Evolutionary conservation across 2,113 vertebrate genomes (phyloP).

Genomic region (Butastur rufipennis): DNA sequence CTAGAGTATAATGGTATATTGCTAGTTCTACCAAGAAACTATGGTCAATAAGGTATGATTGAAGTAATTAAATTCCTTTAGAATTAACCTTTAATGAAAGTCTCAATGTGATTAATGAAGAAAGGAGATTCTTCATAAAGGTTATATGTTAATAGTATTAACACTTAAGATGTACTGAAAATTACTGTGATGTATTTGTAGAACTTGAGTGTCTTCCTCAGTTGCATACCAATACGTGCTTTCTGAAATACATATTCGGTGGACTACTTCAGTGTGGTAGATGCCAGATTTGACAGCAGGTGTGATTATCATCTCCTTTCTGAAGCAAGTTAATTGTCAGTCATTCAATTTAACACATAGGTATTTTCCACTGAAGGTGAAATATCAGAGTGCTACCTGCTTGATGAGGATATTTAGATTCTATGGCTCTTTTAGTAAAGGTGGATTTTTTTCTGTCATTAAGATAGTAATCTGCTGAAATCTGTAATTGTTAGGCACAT

Average conservation of each 20-base stretch:
- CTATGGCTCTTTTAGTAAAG: background rate
- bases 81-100: background rate
- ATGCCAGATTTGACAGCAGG: background rate
- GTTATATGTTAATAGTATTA: background rate
- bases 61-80: background rate
- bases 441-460: background rate
- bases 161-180: background rate
- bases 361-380: background rate
- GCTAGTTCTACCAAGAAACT: background rate
- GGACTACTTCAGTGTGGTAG: background rate
- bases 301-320: background rate
- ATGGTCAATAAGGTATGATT: background rate
- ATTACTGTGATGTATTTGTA: background rate
- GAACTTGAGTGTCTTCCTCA: background rate
- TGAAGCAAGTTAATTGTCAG: background rate
- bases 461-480: background rate
- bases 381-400: background rate
- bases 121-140: background rate
- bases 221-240: background rate
- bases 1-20: accelerated
- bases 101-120: background rate
- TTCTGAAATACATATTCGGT: background rate
- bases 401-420: background rate
- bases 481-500: background rate
- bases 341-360: background rate